Evolutionary conservation across 2,113 vertebrate species (phyloP).

Genomic region (Eclectus roratus): DNA sequence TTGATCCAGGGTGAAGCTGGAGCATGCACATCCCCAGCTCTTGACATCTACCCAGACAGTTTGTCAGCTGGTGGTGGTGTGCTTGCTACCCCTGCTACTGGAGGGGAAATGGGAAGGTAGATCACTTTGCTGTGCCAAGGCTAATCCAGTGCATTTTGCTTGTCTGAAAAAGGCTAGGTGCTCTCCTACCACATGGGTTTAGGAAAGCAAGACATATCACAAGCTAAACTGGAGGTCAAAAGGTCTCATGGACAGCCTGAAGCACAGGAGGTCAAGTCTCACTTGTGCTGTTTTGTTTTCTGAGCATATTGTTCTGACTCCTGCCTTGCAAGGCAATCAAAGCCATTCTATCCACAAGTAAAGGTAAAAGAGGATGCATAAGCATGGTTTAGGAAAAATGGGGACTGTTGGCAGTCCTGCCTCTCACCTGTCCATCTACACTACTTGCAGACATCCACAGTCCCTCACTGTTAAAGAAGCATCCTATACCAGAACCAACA

Average conservation of each 20-base stretch:
- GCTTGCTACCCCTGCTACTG: not conserved
- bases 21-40: not conserved
- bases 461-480: not conserved
- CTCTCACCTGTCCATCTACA: not conserved
- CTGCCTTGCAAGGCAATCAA: not conserved
- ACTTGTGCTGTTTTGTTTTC: not conserved
- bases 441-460: not conserved
- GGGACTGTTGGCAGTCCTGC: not conserved
- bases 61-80: not conserved
- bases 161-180: not conserved
- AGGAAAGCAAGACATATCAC: not conserved
- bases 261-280: rapidly evolving
- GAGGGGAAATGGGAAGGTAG: not conserved
- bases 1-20: not conserved
- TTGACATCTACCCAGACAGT: not conserved
- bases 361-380: not conserved
- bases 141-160: not conserved
- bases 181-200: not conserved
- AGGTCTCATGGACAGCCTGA: not conserved
- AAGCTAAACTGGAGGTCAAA: not conserved
- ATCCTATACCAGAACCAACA: not conserved
- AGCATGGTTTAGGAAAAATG: not conserved
- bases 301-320: not conserved
- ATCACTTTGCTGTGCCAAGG: no score
- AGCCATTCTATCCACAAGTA: not conserved